phyloP scores from a whole-genome alignment of 2,113 vertebrate genomes.

The Nicator chloris region DNA sequence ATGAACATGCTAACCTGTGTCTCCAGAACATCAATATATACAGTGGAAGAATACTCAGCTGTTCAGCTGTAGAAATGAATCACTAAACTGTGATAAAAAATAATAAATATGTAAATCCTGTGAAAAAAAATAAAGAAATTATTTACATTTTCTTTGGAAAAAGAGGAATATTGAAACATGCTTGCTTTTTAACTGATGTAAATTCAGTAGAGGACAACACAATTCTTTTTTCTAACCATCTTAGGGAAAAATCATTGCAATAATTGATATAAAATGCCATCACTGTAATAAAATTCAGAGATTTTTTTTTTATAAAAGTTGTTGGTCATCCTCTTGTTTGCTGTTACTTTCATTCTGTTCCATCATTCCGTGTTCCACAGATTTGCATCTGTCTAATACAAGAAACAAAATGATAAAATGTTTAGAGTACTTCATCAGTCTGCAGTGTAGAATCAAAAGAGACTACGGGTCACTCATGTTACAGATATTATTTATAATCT shows the following conservation, averaged over 20 bases:
- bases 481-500: slow-evolving; percentile 80
- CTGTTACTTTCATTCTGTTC: slow-evolving; percentile 75
- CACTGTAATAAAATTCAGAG: slow-evolving; percentile 89
- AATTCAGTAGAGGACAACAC: slow-evolving; percentile 92
- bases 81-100: slow-evolving; percentile 85
- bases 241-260: slow-evolving; percentile 98
- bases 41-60: slow-evolving; percentile 71
- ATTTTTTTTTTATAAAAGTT: slow-evolving; percentile 82
- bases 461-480: slow-evolving; percentile 75
- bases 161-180: slow-evolving; percentile 86
- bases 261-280: slow-evolving; percentile 95
- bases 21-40: slow-evolving; percentile 77
- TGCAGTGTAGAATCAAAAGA: slow-evolving; percentile 75
- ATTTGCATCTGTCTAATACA: slow-evolving; percentile 81
- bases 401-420: slow-evolving; percentile 73
- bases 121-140: slow-evolving; percentile 80
- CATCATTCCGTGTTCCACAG: slow-evolving; percentile 72
- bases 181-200: slow-evolving; percentile 98
- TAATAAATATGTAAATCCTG: slow-evolving; percentile 95
- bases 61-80: slow-evolving; percentile 80
- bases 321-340: slow-evolving; percentile 77
- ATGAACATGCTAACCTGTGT: slow-evolving; percentile 77
- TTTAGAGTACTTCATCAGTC: slow-evolving; percentile 72
- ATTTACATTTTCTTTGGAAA: slow-evolving; percentile 83
- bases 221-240: slow-evolving; percentile 97